A percentile compares a stretch with the other conserved stretches of the same genome.
Conservation (phyloP, 2,888 invertebrate species). For the Orthosia cruda region DNA sequence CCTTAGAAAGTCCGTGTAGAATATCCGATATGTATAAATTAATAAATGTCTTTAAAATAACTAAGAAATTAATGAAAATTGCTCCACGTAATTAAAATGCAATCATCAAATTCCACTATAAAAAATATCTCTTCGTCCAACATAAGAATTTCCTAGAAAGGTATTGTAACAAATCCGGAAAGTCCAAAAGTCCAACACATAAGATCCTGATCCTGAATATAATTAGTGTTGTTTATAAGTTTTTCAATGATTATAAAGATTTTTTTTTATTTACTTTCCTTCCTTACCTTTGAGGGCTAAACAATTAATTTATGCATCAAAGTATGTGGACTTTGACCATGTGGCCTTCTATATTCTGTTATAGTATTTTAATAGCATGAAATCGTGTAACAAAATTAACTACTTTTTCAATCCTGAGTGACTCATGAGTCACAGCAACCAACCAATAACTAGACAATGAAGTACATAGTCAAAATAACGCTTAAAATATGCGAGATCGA, state of each 20-base stretch:
- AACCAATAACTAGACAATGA: too few relatives aligned
- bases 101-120: conserved; percentile 7
- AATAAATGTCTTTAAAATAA: conserved; percentile 12
- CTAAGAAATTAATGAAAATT: conserved; percentile 17
- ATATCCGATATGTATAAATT: conserved; percentile 1
- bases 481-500: too few relatives aligned
- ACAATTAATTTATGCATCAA: conserved; percentile 45
- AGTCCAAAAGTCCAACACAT: too few relatives aligned
- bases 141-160: conserved; percentile 47
- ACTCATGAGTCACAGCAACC: too few relatives aligned
- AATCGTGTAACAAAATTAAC: conserved; percentile 16
- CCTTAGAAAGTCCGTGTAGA: background rate
- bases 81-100: conserved; percentile 27
- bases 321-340: conserved; percentile 39
- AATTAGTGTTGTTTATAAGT: conserved; percentile 39
- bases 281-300: conserved; percentile 54
- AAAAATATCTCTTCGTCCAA: too few relatives aligned
- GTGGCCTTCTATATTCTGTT: conserved; percentile 55
- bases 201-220: conserved; percentile 46
- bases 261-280: conserved; percentile 42
- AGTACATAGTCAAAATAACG: too few relatives aligned
- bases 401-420: conserved; percentile 1
- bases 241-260: conserved; percentile 19
- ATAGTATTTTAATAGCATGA: conserved; percentile 8
- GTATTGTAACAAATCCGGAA: conserved; percentile 8